Evolutionary conservation across 2,113 vertebrate genomes (phyloP).

Genomic region (Muscicapa adusta): DNA sequence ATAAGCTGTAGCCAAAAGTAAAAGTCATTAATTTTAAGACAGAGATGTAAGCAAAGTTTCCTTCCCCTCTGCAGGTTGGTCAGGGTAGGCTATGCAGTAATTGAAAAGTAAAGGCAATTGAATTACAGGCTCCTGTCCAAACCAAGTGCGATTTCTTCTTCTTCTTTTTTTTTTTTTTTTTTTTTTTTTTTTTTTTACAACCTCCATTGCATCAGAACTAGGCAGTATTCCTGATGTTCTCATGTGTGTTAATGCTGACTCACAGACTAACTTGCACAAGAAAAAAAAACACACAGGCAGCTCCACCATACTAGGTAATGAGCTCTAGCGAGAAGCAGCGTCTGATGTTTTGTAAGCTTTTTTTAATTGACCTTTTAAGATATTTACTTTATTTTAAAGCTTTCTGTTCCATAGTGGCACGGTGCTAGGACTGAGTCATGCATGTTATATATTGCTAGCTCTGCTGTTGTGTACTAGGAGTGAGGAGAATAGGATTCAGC

Average conservation of each 20-base stretch:
- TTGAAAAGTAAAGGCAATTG: conserved; percentile 65
- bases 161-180: conserved; percentile 8
- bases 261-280: conserved; percentile 66
- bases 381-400: conserved; percentile 34
- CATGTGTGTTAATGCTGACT: conserved; percentile 68
- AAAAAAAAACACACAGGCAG: conserved; percentile 55
- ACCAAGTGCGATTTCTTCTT: conserved; percentile 26
- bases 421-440: conserved; percentile 54
- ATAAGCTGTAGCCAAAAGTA: conserved; percentile 42
- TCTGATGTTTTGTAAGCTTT: conserved; percentile 64
- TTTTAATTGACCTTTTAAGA: conserved; percentile 57
- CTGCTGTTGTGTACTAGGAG: conserved; percentile 21
- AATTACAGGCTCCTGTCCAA: conserved; percentile 62
- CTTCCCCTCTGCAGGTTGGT: conserved; percentile 62
- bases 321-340: conserved; percentile 57
- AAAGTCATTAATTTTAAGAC: conserved; percentile 63
- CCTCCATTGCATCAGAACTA: conserved; percentile 69
- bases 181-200: conserved; percentile 55
- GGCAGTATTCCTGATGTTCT: conserved; percentile 58
- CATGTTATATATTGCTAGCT: conserved; percentile 51
- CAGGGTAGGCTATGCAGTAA: conserved; percentile 63
- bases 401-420: conserved; percentile 20
- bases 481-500: conserved; percentile 52
- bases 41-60: conserved; percentile 68
- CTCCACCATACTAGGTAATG: conserved; percentile 61